Conservation (phyloP, 2,797 vertebrate species). For the Taeniopygia guttata region DNA sequence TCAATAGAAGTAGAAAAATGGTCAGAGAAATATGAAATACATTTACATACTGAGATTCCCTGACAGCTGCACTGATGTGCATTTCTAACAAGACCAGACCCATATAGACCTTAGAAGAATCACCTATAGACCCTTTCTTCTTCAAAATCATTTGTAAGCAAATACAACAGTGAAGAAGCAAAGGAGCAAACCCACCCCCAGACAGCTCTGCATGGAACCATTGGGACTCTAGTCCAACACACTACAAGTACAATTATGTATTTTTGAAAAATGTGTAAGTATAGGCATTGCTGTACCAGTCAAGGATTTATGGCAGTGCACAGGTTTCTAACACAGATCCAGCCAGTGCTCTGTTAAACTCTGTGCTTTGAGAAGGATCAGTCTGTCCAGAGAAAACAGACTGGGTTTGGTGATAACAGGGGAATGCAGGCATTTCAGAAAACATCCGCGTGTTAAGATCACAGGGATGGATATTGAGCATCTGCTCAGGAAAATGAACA, state of each 20-base stretch:
- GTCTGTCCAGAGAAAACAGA: not conserved
- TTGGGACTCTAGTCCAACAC: not conserved
- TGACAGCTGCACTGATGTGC: not conserved
- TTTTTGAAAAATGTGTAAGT: not conserved
- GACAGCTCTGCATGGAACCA: not conserved
- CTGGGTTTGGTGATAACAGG: not conserved
- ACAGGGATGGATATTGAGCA: not conserved
- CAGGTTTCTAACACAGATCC: not conserved
- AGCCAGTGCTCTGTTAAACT: not conserved
- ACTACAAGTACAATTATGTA: not conserved
- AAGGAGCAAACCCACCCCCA: not conserved
- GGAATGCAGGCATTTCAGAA: not conserved
- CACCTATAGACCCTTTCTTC: not conserved
- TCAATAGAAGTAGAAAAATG: not conserved
- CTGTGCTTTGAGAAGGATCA: not conserved
- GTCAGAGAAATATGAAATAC: not conserved
- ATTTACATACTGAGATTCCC: not conserved
- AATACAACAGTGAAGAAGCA: not conserved
- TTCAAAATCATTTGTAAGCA: not conserved
- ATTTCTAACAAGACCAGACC: not conserved
- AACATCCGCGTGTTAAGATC: not conserved
- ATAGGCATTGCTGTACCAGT: not conserved
- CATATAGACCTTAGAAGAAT: not conserved
- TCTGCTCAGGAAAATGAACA: not conserved
- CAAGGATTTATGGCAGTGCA: not conserved